Evolutionary conservation across 2,797 vertebrate genomes (phyloP), one percentile per base, ranked within the genome.

Genomic region (Hemitrygon akajei): DNA sequence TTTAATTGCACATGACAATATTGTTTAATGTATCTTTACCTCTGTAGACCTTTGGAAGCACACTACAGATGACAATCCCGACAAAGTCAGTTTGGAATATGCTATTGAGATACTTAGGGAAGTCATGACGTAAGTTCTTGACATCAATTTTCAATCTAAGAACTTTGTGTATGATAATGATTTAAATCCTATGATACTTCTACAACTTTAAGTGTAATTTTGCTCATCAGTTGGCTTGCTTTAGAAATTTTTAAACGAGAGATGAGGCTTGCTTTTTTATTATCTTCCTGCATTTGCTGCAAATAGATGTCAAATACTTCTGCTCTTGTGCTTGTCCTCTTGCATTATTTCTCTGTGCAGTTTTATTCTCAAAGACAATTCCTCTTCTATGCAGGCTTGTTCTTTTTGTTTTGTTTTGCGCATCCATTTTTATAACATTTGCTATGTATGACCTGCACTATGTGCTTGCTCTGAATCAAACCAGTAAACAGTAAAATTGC

Each of bases 81-180:
- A 99, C 96, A 99, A 99, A 97, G 94, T 96, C 94, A 99, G 96
- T 71, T 96, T 99, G 94, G 98, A 99, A 95, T 98, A 97, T 96
- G 98, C 99, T 93, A 99, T 99, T 89, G 98, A 98, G 94, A 99
- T 98, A 69, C 95, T 99, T 93, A 99, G 98, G 96, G 98, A 99
- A 97, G 98, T 99, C 94, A 99, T 99, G 98, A 99, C 98, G 99
- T 99, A 96, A 98, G 99, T 97, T 80, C 20, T 77, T 93, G 86
- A 34, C 94, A 95, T 94, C 30, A 94, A 2, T 30, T 94, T 94
- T 95, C 95, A 14, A 27, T 58, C 58, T 84, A 10, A 56, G 82
- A 27, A 30, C 82, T 84, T 66, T 34, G 66, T 89, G 30, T 16
- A 60, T 3, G 56, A 16, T 34, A 66, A 58, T 18, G 0, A 89